Conservation (phyloP, 2,113 vertebrate species). For the Chionodraco myersi region DNA sequence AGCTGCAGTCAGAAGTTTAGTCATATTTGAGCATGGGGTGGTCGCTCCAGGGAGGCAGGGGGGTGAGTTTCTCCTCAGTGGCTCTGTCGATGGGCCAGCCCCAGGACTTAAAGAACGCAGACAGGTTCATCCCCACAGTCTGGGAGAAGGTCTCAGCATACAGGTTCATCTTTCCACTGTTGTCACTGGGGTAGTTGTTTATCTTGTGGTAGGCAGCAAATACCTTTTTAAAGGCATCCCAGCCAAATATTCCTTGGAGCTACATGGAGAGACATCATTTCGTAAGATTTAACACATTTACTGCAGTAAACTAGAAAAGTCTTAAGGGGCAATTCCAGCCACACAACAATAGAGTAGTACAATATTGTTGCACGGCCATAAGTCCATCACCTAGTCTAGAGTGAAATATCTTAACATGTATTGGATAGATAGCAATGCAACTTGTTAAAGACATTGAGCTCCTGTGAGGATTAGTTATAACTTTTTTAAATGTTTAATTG, state of each 20-base stretch:
- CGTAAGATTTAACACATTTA: neutral
- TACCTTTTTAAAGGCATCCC: slow-evolving; percentile 83
- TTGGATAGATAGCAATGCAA: too few species aligned
- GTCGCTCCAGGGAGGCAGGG: slow-evolving; percentile 81
- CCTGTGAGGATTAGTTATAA: neutral
- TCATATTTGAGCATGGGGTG: slow-evolving; percentile 77
- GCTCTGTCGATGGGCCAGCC: slow-evolving; percentile 82
- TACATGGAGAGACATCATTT: slow-evolving; percentile 45
- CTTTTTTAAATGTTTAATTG: neutral
- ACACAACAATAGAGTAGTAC: neutral
- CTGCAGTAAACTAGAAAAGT: neutral
- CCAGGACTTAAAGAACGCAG: slow-evolving; percentile 86
- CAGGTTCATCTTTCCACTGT: slow-evolving; percentile 85
- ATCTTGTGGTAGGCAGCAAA: slow-evolving; percentile 83
- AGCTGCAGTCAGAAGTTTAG: slow-evolving; percentile 40
- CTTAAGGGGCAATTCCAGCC: neutral
- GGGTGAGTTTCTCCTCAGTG: slow-evolving; percentile 73
- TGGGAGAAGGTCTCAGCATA: slow-evolving; percentile 84
- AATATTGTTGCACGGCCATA: neutral
- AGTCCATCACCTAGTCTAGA: neutral
- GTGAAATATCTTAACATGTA: too few species aligned
- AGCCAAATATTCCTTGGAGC: slow-evolving; percentile 87
- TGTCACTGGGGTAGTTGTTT: slow-evolving; percentile 67
- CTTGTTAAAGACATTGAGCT: neutral
- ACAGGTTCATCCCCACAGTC: slow-evolving; percentile 81